Conservation (phyloP, 2,888 invertebrate species). For the Drosophila tanythrix region DNA sequence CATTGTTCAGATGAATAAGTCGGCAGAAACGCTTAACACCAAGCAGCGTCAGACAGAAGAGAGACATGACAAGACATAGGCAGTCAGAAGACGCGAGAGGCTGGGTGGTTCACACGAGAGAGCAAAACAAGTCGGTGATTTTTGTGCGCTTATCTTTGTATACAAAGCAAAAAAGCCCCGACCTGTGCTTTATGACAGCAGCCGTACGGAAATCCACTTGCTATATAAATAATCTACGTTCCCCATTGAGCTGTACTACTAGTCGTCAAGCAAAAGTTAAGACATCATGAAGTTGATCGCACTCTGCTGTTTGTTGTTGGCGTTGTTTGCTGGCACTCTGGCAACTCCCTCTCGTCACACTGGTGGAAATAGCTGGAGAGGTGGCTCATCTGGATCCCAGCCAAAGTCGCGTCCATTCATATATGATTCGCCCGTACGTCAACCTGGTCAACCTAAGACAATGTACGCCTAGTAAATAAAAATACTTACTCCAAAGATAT, state of each 20-base stretch:
- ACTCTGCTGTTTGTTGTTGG: conserved; percentile 47
- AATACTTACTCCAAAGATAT: neutral
- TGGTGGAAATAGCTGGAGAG: conserved; percentile 39
- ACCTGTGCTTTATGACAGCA: conserved; percentile 43
- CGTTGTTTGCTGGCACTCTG: conserved; percentile 22
- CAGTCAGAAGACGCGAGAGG: neutral
- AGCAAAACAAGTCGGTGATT: conserved; percentile 30
- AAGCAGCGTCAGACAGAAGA: neutral
- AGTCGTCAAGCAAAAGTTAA: neutral
- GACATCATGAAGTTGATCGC: conserved; percentile 54
- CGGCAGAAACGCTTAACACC: neutral
- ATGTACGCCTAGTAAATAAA: conserved; percentile 56
- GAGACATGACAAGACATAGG: conserved; percentile 29
- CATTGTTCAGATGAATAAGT: conserved; percentile 7
- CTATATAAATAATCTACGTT: conserved; percentile 54
- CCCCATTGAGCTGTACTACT: neutral
- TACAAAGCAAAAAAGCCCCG: conserved; percentile 30
- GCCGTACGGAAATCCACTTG: neutral
- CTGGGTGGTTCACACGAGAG: conserved; percentile 18
- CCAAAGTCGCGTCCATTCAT: conserved; percentile 37
- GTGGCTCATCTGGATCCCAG: conserved; percentile 19
- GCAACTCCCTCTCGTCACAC: conserved; percentile 54
- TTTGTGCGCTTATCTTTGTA: conserved; percentile 23
- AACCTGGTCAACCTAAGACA: conserved; percentile 47
- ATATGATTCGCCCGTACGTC: conserved; percentile 58